A percentile compares a stretch with the other conserved stretches of the same genome.
Conservation (phyloP, 2,888 invertebrate species). For the Watsonalla cultraria region DNA sequence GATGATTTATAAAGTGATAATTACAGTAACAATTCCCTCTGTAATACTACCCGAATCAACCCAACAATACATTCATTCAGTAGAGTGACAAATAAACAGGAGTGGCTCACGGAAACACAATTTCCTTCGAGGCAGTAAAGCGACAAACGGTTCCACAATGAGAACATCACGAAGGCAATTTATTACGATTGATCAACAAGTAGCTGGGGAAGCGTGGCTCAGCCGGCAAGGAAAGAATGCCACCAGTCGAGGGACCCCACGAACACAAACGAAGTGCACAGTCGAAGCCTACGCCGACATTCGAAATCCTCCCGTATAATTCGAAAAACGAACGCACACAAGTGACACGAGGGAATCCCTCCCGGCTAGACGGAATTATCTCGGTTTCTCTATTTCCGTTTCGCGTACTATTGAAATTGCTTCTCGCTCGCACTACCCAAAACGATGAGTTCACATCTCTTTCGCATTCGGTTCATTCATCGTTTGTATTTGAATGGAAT, state of each 20-base stretch:
- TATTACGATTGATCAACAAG: conserved; percentile 79
- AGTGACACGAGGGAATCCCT: conserved; percentile 78
- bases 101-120: conserved; percentile 69
- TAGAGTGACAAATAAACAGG: conserved; percentile 59
- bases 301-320: conserved; percentile 63
- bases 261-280: conserved; percentile 38
- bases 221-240: conserved; percentile 65
- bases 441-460: conserved; percentile 44
- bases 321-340: conserved; percentile 74
- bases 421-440: conserved; percentile 49
- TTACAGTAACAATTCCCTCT: background rate
- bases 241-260: conserved; percentile 55
- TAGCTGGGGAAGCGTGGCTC: conserved; percentile 60
- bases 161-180: conserved; percentile 76
- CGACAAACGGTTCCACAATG: conserved; percentile 76
- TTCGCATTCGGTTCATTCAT: conserved; percentile 76
- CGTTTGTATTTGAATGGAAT: conserved; percentile 72
- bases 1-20: no score
- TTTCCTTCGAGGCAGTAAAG: conserved; percentile 73
- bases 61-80: conserved; percentile 18
- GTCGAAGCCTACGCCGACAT: conserved; percentile 61
- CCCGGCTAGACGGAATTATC: conserved; percentile 77
- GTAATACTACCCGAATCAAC: conserved; percentile 5
- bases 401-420: conserved; percentile 74
- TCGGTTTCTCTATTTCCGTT: conserved; percentile 76